phyloP scores from a whole-genome alignment of 2,113 vertebrate genomes.

The Falcunculus frontatus region DNA sequence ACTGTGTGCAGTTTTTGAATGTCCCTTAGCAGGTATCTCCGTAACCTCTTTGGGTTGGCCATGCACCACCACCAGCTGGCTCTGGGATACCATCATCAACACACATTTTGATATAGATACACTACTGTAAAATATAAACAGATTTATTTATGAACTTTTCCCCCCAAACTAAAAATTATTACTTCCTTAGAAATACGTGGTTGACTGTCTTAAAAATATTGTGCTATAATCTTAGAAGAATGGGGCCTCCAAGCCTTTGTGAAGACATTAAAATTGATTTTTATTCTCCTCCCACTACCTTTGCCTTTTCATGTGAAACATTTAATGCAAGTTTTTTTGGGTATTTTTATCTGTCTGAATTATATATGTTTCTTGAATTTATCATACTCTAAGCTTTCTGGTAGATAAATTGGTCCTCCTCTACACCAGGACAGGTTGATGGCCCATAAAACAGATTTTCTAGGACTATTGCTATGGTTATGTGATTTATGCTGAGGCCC shows the following conservation, averaged over 20 bases:
- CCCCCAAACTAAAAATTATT: neutral
- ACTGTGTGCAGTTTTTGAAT: neutral
- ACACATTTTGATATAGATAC: neutral
- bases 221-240: neutral
- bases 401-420: neutral
- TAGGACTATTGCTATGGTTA: neutral
- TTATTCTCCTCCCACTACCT: neutral
- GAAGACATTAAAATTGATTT: neutral
- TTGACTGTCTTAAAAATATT: neutral
- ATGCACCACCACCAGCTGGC: neutral
- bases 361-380: neutral
- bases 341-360: neutral
- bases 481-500: neutral
- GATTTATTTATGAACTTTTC: too few species aligned
- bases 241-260: neutral
- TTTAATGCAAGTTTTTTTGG: neutral
- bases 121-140: neutral
- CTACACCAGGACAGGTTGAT: neutral
- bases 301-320: neutral
- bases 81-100: neutral
- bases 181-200: neutral
- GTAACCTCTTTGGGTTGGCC: neutral
- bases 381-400: neutral
- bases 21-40: neutral
- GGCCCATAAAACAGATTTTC: conserved; percentile 27